Base-by-base conservation (phyloP, 2,888 invertebrate species). In the Acrobasis suavella region DNA sequence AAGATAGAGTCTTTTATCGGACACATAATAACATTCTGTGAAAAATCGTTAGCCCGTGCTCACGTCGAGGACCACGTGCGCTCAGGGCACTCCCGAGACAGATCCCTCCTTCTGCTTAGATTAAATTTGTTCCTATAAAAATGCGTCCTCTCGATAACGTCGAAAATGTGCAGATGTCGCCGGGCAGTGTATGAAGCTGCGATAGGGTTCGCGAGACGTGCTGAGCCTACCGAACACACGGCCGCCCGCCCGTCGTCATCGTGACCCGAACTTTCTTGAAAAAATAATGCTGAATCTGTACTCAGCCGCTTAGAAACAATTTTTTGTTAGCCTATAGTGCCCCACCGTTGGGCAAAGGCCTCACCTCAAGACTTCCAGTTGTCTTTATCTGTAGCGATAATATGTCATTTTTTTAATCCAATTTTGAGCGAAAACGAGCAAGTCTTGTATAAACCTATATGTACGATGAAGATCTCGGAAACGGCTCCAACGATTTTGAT, bases 71-170 rank as follows among this genome's bases (percentile, higher is more conserved):
- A 74, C 83, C 86, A 88, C 87, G 88, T 89, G 87, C 85, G 82
- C 76, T 69, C 77, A 76, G 78, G 81, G 84, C 77, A 87, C 88
- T 86, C 87, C 73, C 72, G 88, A 89, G 89, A 89, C 88, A 87
- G 89, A 89, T 87, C 89, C 89, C 84, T 87, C 75, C 81, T 81
- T 83, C 78, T 86, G 86, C 86, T 88, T 86, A 87, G 88, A 90
- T 91, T 91, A 91, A 89, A 89, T 89, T 90, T 88, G 88, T 83
- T 87, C 89, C 84, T 85, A 87, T 87, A 88, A 87, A 91, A 89
- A 87, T 86, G 86, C 83, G 83, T 82, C 81, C 84, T 83, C 76
- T 89, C 89, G 86, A 88, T 89, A 89, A 86, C 86, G 84, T 80
- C 77, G 80, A 81, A 85, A 86, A 87, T 87, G 86, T 89, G 87